Evolutionary conservation across 1,140 invertebrate genomes (phyloP).

Genomic region (Drosophila pruinosa): DNA sequence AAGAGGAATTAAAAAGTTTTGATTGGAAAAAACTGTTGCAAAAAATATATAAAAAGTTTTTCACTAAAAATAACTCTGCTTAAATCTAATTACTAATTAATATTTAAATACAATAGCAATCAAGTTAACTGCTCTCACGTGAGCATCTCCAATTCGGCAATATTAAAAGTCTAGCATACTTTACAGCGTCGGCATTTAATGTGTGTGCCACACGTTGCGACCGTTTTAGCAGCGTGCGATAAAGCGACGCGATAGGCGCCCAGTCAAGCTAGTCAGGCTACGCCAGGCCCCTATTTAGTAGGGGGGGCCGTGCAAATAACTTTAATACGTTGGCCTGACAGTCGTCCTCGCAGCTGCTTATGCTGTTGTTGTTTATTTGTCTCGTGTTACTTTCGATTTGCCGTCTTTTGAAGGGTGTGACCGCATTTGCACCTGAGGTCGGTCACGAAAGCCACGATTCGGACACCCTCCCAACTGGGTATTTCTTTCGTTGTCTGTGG

Average conservation of each 20-base stretch:
- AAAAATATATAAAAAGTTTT: too few species aligned
- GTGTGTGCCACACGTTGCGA: slow-evolving; percentile 55
- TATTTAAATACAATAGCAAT: not conserved
- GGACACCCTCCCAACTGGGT: not conserved
- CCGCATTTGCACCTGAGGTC: slow-evolving; percentile 59
- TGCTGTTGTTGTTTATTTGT: slow-evolving; percentile 39
- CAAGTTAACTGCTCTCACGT: slow-evolving; percentile 4
- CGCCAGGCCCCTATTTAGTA: slow-evolving; percentile 12
- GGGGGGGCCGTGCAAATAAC: slow-evolving; percentile 26
- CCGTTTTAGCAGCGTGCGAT: slow-evolving; percentile 51
- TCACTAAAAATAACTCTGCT: too few species aligned
- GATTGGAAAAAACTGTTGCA: too few species aligned
- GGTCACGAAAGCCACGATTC: slow-evolving; percentile 53
- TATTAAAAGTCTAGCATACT: slow-evolving; percentile 47
- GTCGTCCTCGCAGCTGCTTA: not conserved
- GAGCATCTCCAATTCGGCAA: slow-evolving; percentile 11
- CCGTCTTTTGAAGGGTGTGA: slow-evolving; percentile 55
- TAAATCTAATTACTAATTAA: not conserved
- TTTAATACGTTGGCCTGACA: slow-evolving; percentile 31
- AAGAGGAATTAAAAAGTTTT: too few species aligned
- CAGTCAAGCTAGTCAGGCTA: not conserved
- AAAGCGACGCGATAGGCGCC: slow-evolving; percentile 48
- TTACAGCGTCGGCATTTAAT: slow-evolving; percentile 37
- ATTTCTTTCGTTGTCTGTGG: slow-evolving; percentile 27
- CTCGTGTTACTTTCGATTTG: slow-evolving; percentile 27